Evolutionary conservation across 2,797 vertebrate species (phyloP), one percentile per base, ranked within the genome.

Genomic region (Telmatherina bonti): DNA sequence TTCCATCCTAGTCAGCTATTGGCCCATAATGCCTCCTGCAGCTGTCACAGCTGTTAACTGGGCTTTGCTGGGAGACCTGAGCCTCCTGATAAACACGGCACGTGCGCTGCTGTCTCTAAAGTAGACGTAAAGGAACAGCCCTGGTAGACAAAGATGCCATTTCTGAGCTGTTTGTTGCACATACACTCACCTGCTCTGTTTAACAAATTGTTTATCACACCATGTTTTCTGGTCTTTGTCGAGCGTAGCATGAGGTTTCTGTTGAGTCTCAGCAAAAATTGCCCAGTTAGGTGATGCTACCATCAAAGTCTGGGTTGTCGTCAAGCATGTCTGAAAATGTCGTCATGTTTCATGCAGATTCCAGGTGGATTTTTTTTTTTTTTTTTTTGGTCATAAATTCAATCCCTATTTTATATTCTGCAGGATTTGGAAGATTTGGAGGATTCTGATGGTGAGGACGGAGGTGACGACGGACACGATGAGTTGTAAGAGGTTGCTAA

Each of bases 391-490:
- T n/a, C n/a, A n/a, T n/a, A n/a, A n/a, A n/a, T n/a, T 61, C 16
- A 43, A 43, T 43, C n/a, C 36, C n/a, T 59, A 43, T 43, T 43
- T 5, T 15, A 41, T 74, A 22, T 7, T 72, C 22, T 35, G 18
- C 83, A 96, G 95, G 97, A 97, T 65, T 78, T 97, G 22, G 96
- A 95, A 5, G 96, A 97, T 33, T 41, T 92, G 2, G 96, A 91
- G 0, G 95, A 97, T 15, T 96, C 96, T 3, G 97, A 98, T 1
- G 85, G 92, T 5, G 96, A 97, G 59, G 96, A 96, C 5, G 96
- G 95, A 5, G 95, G 95, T 5, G 85, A 93, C 31, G 95, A 95
- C 6, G 93, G 89, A 47, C 95, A 97, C 47, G 97, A 98, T 24
- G 98, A 99, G 87, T 95, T 99, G 91, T 99, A 96, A 95, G 82